phyloP scores from a whole-genome alignment of 1,140 invertebrate genomes.

The Trigoniulus corallinus region DNA sequence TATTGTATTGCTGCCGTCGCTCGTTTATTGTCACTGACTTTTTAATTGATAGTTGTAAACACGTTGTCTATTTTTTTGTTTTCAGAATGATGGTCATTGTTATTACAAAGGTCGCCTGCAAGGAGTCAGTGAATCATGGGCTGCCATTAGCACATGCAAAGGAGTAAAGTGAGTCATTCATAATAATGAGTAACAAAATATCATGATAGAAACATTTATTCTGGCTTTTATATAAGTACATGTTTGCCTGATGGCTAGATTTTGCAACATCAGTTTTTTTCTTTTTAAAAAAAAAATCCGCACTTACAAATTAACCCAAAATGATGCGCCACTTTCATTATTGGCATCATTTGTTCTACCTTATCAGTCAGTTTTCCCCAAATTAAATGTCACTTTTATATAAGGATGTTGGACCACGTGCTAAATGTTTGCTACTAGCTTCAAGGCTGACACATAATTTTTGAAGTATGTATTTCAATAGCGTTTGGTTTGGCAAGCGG shows the following conservation, averaged over 20 bases:
- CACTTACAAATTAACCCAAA: no score
- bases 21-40: not conserved
- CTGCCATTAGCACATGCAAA: constrained; percentile 67
- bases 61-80: constrained; percentile 2
- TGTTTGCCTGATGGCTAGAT: no score
- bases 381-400: not conserved
- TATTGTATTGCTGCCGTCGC: constrained; percentile 30
- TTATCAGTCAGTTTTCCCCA: no score
- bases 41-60: not conserved
- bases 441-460: no score
- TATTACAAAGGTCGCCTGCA: constrained; percentile 67
- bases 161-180: constrained; percentile 38
- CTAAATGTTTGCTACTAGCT: constrained; percentile 9
- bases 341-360: no score
- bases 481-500: no score
- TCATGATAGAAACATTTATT: constrained; percentile 2
- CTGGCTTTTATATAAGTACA: not conserved
- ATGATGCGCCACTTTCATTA: no score
- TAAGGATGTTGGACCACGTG: not conserved
- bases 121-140: constrained; percentile 51
- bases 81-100: constrained; percentile 56
- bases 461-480: no score
- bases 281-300: no score
- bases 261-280: no score
- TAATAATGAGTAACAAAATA: no score